A percentile compares a stretch with the other conserved stretches of the same genome.
Evolutionary conservation across 1,140 invertebrate species (phyloP).

Genomic region (Neoseiulus cucumeris): DNA sequence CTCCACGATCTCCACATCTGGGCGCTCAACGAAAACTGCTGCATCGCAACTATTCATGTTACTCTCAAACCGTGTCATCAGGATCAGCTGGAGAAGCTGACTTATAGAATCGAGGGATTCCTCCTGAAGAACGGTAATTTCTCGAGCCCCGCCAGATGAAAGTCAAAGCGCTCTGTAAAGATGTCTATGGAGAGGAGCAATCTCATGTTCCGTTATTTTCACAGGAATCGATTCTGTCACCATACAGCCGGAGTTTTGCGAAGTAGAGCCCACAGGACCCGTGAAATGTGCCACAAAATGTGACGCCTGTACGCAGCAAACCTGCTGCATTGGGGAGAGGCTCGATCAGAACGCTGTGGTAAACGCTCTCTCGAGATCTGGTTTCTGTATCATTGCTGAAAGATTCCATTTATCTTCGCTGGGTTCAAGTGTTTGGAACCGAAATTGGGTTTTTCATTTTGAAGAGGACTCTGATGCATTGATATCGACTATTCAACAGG

Average conservation of each 20-base stretch:
- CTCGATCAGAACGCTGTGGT: neutral
- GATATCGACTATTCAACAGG: neutral
- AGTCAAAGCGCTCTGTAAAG: too few relatives aligned
- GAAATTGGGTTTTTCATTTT: too few relatives aligned
- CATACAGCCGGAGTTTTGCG: neutral
- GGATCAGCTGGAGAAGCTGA: neutral
- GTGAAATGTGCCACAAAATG: neutral
- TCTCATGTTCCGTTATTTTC: too few relatives aligned
- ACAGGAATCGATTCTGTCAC: conserved; percentile 3
- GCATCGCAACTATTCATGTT: conserved; percentile 81
- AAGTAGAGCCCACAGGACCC: neutral
- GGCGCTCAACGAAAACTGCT: conserved; percentile 73
- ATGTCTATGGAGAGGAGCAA: too few relatives aligned
- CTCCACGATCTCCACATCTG: conserved; percentile 88
- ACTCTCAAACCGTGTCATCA: conserved; percentile 31
- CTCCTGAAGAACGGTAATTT: neutral
- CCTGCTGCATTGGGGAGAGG: neutral
- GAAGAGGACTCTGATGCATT: too few relatives aligned
- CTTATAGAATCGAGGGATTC: neutral
- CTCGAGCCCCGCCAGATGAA: neutral
- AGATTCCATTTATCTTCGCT: too few relatives aligned
- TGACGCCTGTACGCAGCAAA: neutral
- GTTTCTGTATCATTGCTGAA: too few relatives aligned
- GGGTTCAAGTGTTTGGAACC: too few relatives aligned
- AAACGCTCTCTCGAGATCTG: neutral